Conservation (phyloP, 2,797 vertebrate species). For the Poecilia velifera region DNA sequence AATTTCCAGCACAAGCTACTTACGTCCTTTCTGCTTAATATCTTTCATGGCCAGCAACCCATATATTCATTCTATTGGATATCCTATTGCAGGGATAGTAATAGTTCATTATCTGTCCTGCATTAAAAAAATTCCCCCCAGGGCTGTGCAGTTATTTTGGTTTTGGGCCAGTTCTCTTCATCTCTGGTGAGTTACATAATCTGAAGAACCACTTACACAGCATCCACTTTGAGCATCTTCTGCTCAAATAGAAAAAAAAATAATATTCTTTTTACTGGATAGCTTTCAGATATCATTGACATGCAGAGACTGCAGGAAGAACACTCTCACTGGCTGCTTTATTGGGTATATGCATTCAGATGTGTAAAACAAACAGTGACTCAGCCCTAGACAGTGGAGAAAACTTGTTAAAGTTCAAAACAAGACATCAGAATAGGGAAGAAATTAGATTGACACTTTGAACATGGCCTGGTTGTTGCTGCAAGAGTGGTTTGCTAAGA, state of each 20-base stretch:
- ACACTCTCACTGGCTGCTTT: background rate
- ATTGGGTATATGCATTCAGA: background rate
- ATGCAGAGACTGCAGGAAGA: constrained; percentile 35
- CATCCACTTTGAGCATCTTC: constrained; percentile 20
- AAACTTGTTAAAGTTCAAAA: background rate
- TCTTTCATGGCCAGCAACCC: constrained; percentile 58
- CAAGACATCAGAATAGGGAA: background rate
- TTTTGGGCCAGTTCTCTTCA: constrained; percentile 57
- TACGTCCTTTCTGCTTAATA: constrained; percentile 55
- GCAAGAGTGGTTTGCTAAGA: background rate
- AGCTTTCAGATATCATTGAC: constrained; percentile 26
- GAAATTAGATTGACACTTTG: background rate
- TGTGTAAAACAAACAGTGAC: background rate
- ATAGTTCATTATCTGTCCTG: constrained; percentile 57
- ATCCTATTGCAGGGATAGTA: constrained; percentile 44
- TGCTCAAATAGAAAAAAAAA: background rate
- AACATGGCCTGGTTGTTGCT: background rate
- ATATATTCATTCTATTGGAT: constrained; percentile 65
- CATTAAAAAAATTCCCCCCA: constrained; percentile 49
- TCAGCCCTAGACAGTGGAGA: background rate
- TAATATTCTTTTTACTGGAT: constrained; percentile 27
- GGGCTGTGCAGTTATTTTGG: constrained; percentile 55
- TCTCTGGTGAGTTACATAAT: constrained; percentile 54
- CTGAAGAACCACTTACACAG: constrained; percentile 46
- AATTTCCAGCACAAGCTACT: constrained; percentile 43